Percentiles rank a stretch among this genome's conserved stretches.
phyloP scores from a whole-genome alignment of 2,113 vertebrate species.

The Paedocypris sp. region DNA sequence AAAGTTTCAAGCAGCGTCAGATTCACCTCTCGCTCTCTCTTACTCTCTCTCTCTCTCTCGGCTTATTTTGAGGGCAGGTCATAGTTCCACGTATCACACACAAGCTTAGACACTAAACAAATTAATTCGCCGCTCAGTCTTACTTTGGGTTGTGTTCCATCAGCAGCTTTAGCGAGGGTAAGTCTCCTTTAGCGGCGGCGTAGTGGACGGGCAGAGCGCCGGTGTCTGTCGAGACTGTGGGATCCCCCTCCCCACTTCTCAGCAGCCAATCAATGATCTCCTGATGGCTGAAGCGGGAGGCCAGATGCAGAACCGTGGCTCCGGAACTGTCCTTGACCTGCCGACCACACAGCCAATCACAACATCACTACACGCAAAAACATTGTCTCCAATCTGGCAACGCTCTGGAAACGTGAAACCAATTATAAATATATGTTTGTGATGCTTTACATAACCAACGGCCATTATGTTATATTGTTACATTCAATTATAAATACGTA shows the following conservation, averaged over 20 bases:
- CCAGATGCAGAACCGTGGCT: slow-evolving; percentile 86
- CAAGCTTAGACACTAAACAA: no score
- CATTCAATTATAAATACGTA: no score
- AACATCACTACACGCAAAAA: no score
- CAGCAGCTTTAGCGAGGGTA: slow-evolving; percentile 79
- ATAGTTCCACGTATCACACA: not conserved
- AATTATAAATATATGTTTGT: no score
- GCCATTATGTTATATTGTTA: no score
- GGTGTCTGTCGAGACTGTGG: slow-evolving; percentile 72
- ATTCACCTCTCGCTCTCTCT: no score
- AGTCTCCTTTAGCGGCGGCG: slow-evolving; percentile 93
- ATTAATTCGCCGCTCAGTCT: slow-evolving; percentile 46
- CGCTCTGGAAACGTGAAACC: no score
- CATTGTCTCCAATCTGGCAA: no score
- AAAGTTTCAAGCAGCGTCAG: no score
- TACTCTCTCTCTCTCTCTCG: no score
- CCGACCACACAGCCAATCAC: slow-evolving; percentile 17
- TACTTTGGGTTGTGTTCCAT: slow-evolving; percentile 80
- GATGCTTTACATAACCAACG: no score
- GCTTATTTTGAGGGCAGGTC: no score
- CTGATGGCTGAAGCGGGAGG: slow-evolving; percentile 90
- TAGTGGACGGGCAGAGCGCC: slow-evolving; percentile 88
- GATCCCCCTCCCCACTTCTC: slow-evolving; percentile 70
- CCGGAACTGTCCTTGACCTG: slow-evolving; percentile 89
- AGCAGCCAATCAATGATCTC: slow-evolving; percentile 87